Evolutionary conservation across 2,113 vertebrate species (phyloP), one percentile per base, ranked within the genome.

Genomic region (Isichthys henryi): DNA sequence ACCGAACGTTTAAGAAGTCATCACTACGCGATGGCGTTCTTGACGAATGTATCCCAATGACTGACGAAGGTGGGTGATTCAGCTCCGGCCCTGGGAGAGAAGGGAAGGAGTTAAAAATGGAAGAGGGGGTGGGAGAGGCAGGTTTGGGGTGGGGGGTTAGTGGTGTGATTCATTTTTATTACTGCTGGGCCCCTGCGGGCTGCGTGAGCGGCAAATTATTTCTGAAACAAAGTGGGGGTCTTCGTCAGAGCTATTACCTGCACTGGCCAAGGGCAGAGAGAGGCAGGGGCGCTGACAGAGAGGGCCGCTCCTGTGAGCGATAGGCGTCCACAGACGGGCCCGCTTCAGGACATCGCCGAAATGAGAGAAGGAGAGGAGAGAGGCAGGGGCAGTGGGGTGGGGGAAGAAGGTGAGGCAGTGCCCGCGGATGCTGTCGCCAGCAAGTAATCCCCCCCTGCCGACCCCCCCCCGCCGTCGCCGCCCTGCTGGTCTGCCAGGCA

Each of bases 81-180:
- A 85, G 35, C 19, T 58, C 15, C 43, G 2, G 3, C 43, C n/a
- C n/a, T 15, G 91, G 83, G 90, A 80, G 86, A 39, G 56, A 92
- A 70, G 58, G 50, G 80, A 88, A 90, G 84, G 93, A 92, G 95
- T 95, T 95, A 95, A 95, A 90, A 70, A 88, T 66, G 53, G 90
- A 83, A 80, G 7, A 45, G 80, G 31, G 50, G 53, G 19, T n/a
- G 70, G 88, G 74, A 48, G 92, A 91, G 93, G 93, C 93, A 94
- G 95, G 94, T 95, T 96, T 96, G 96, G 93, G 93, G 91, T 93
- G 93, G 94, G 94, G 95, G 94, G 95, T 96, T 96, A 96, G 95
- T 91, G 92, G 92, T 91, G 95, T 96, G 96, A 96, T 96, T 96
- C 95, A 96, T 96, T 96, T 96, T 96, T 96, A 96, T 96, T 95